phyloP scores from a whole-genome alignment of 2,113 vertebrate genomes.

The Pseudopodoces humilis region DNA sequence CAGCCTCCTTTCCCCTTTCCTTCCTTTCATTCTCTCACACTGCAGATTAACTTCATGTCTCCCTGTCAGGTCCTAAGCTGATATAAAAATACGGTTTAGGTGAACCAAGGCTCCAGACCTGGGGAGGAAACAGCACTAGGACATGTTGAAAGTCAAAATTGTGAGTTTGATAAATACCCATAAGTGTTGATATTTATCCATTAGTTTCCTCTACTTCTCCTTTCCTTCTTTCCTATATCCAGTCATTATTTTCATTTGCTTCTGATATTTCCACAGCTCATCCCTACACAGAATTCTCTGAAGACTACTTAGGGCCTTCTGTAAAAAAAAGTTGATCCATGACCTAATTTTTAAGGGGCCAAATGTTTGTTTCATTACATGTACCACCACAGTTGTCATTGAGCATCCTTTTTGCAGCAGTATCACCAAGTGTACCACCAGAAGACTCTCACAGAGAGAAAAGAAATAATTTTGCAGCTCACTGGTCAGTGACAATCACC shows the following conservation, averaged over 20 bases:
- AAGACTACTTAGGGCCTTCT: background rate
- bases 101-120: background rate
- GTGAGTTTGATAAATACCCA: background rate
- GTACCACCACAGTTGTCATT: background rate
- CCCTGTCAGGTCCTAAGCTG: background rate
- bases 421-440: accelerated
- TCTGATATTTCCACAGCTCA: background rate
- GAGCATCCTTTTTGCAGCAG: background rate
- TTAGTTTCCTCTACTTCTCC: background rate
- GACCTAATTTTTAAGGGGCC: background rate
- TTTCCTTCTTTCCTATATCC: background rate
- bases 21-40: background rate
- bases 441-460: background rate
- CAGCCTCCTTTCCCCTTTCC: background rate
- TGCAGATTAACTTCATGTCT: background rate
- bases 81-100: background rate
- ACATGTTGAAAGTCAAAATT: background rate
- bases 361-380: background rate
- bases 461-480: background rate
- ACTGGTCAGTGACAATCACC: background rate
- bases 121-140: background rate
- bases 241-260: background rate
- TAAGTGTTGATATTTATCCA: background rate
- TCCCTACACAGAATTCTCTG: background rate
- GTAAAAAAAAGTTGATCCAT: background rate